Evolutionary conservation across 2,797 vertebrate species (phyloP), one percentile per base, ranked within the genome.

Genomic region (Triplophysa yarkandensis): DNA sequence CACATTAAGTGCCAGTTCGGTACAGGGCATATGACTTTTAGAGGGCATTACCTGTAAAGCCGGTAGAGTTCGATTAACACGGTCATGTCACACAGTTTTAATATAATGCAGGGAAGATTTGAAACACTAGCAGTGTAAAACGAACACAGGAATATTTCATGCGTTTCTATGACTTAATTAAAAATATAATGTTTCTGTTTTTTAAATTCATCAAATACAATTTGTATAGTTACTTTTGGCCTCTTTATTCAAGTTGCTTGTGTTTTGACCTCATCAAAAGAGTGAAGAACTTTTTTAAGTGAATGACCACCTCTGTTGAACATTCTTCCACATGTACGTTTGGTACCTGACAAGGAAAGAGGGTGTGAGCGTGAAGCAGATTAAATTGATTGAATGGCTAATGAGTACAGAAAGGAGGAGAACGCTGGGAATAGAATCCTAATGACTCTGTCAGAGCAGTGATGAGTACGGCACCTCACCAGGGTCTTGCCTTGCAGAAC

Each of bases 311-410:
- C 39, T 14, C n/a, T 43, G 19, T 86, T 71, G 74, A 81, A 82
- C 83, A 82, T 90, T 91, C 90, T 88, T 80, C 62, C 66, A 46
- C 50, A 76, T 77, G 71, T 87, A 86, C 88, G 89, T 91, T 84
- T 84, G 89, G 83, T 68, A 74, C 68, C 76, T 80, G 85, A 87
- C 85, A 82, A 76, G 9, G 23, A 60, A 52, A 87, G 70, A 85
- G 81, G 78, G 81, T 54, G 23, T 54, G 74, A 81, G 71, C 81
- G 84, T 81, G 69, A 81, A 8, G 44, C 72, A 74, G 62, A 69
- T 65, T 44, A 93, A 94, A 94, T 89, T 83, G 91, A 94, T 92
- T 91, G 90, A 86, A 85, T 89, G 60, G 80, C 89, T 92, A 94
- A 94, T 93, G 88, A 89, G 91, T 88, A 91, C 86, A 90, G 91